phyloP scores from a whole-genome alignment of 2,888 invertebrate species.

The Sinhomidia bicolor region DNA sequence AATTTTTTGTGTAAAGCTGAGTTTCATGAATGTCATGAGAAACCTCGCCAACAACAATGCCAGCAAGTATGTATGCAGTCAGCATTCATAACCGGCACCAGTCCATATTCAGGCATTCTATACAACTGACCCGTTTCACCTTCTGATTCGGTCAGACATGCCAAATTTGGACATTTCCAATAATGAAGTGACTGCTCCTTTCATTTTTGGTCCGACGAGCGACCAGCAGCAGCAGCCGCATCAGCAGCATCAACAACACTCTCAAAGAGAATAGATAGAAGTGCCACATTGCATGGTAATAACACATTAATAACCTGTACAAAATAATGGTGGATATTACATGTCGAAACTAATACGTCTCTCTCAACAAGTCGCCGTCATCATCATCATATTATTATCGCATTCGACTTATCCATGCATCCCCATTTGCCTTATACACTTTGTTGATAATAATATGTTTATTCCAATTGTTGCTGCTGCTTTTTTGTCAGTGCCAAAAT shows the following conservation, averaged over 20 bases:
- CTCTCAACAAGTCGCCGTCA: slow-evolving; percentile 26
- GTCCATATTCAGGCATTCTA: slow-evolving; percentile 70
- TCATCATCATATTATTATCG: slow-evolving; percentile 6
- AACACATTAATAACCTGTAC: slow-evolving; percentile 43
- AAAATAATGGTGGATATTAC: neutral
- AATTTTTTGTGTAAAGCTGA: slow-evolving; percentile 16
- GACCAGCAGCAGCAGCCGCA: neutral
- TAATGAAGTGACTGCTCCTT: slow-evolving; percentile 66
- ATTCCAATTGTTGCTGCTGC: neutral
- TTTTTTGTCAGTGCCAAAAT: slow-evolving; percentile 28
- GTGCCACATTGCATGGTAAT: slow-evolving; percentile 46
- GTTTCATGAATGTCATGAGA: slow-evolving; percentile 26
- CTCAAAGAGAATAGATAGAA: neutral
- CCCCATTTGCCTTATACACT: neutral
- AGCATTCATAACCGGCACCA: slow-evolving; percentile 67
- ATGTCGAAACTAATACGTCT: slow-evolving; percentile 39
- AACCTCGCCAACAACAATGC: slow-evolving; percentile 33
- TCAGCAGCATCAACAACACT: neutral
- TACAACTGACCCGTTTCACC: slow-evolving; percentile 73
- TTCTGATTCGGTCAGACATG: slow-evolving; percentile 72
- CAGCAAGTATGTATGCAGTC: slow-evolving; percentile 16
- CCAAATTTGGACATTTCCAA: slow-evolving; percentile 72
- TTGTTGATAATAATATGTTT: neutral
- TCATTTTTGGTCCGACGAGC: slow-evolving; percentile 62
- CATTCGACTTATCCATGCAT: slow-evolving; percentile 31